These are phyloP conservation scores for Polia nebulosa DNA, from an alignment of 2,888 invertebrate genomes.

Conservation along the genomic window DNA sequence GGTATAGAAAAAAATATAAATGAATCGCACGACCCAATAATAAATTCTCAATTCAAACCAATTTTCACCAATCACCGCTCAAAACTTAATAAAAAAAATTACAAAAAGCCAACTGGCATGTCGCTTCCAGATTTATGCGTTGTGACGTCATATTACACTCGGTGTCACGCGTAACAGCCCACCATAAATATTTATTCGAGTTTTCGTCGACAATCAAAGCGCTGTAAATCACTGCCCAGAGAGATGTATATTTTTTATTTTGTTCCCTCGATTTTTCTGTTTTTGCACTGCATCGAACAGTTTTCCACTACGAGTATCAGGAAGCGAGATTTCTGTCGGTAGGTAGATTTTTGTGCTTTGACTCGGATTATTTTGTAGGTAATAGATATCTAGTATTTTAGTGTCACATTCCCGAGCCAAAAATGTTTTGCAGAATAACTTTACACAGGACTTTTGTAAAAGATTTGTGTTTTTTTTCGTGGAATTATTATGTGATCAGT, in stretches of 20 bases:
- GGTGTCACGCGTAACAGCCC: slow-evolving; percentile 63
- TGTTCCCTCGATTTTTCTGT: slow-evolving; percentile 41
- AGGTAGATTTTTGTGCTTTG: slow-evolving; percentile 36
- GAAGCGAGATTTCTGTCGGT: slow-evolving; percentile 29
- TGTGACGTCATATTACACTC: slow-evolving; percentile 65
- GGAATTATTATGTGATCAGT: background rate
- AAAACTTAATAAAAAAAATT: slow-evolving; percentile 46
- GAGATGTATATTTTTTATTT: slow-evolving; percentile 47
- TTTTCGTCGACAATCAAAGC: slow-evolving; percentile 76
- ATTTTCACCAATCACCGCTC: slow-evolving; percentile 42
- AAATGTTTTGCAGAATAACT: slow-evolving; percentile 16
- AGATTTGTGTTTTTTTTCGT: background rate
- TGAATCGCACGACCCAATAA: slow-evolving; percentile 5
- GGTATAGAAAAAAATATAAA: slow-evolving; percentile 1
- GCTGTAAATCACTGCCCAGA: slow-evolving; percentile 72
- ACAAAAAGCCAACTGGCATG: slow-evolving; percentile 35
- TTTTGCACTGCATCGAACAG: slow-evolving; percentile 63
- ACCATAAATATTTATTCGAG: slow-evolving; percentile 71
- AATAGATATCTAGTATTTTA: slow-evolving; percentile 16
- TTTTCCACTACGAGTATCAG: slow-evolving; percentile 63
- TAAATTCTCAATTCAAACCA: slow-evolving; percentile 33
- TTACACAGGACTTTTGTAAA: background rate
- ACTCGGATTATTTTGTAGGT: slow-evolving; percentile 14
- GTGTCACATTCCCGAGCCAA: slow-evolving; percentile 18
- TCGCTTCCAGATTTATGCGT: slow-evolving; percentile 62